These are phyloP conservation scores for Agonum fuliginosum DNA, from an alignment of 2,888 invertebrate genomes.

Conservation along the genomic window DNA sequence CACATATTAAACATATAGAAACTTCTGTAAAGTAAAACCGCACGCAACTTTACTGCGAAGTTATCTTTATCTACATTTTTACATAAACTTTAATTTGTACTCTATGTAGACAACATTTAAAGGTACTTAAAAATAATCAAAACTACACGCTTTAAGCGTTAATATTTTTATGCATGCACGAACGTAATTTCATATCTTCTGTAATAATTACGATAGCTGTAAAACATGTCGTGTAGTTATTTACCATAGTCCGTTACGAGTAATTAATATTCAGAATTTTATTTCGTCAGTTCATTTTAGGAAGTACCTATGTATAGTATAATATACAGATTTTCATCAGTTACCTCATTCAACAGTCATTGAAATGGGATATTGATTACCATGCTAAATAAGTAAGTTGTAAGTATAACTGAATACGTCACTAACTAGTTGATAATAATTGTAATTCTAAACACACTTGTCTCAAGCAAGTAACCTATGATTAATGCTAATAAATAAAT, in stretches of 20 bases:
- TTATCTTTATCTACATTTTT: constrained; percentile 15
- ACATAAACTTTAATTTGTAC: constrained; percentile 23
- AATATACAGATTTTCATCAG: neutral
- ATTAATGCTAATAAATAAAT: constrained; percentile 25
- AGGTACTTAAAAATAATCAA: constrained; percentile 20
- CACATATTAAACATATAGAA: too few species aligned
- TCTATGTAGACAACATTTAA: constrained; percentile 17
- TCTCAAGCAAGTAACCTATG: neutral
- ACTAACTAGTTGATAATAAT: constrained; percentile 14
- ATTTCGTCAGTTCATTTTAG: neutral
- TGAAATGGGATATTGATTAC: neutral
- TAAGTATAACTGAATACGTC: constrained; percentile 9
- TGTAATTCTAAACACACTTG: constrained; percentile 30
- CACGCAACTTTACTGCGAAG: too few species aligned
- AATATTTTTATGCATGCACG: constrained; percentile 9
- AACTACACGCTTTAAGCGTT: neutral
- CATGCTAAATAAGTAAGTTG: neutral
- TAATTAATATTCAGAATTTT: constrained; percentile 6
- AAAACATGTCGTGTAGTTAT: neutral
- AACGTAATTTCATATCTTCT: constrained; percentile 1
- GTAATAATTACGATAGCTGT: constrained; percentile 10
- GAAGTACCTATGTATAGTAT: neutral
- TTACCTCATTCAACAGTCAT: constrained; percentile 3
- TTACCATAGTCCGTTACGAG: neutral
- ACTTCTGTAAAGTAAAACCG: too few species aligned